These are phyloP conservation scores for Sciurus vulgaris DNA, from an alignment of 2,797 vertebrate genomes.

Conservation along the genomic window DNA sequence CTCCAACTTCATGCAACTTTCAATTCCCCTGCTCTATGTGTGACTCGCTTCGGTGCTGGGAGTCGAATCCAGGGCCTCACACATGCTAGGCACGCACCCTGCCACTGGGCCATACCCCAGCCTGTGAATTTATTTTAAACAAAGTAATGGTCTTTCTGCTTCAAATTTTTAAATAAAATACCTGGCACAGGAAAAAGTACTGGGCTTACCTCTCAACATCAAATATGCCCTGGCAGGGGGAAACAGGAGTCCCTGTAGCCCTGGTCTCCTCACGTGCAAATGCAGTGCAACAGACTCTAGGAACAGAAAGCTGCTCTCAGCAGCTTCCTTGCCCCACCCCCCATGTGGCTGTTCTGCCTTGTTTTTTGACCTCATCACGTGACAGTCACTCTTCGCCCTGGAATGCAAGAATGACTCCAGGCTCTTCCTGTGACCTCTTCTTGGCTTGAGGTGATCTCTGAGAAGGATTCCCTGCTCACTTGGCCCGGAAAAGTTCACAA, in stretches of 20 bases:
- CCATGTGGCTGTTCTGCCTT: background rate
- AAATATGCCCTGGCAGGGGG: background rate
- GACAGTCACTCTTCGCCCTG: background rate
- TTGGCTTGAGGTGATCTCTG: background rate
- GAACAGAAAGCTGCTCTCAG: background rate
- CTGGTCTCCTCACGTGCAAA: background rate
- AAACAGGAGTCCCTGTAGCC: background rate
- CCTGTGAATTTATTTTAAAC: background rate
- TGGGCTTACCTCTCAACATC: background rate
- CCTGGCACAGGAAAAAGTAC: background rate
- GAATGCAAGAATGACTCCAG: background rate
- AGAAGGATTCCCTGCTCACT: background rate
- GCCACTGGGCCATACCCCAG: no score
- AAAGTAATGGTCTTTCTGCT: background rate
- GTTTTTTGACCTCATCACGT: background rate
- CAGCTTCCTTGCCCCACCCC: background rate
- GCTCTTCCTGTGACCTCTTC: rapidly evolving
- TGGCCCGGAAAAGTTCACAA: background rate
- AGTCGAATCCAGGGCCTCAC: background rate
- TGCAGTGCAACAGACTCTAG: rapidly evolving
- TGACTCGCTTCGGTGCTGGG: background rate
- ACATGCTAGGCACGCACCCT: background rate
- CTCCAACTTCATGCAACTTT: background rate
- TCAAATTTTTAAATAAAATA: background rate
- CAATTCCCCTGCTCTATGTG: background rate